Percentiles rank a stretch among this genome's conserved stretches.
Evolutionary conservation across 2,113 vertebrate genomes (phyloP).

Genomic region (Notothenia coriiceps): DNA sequence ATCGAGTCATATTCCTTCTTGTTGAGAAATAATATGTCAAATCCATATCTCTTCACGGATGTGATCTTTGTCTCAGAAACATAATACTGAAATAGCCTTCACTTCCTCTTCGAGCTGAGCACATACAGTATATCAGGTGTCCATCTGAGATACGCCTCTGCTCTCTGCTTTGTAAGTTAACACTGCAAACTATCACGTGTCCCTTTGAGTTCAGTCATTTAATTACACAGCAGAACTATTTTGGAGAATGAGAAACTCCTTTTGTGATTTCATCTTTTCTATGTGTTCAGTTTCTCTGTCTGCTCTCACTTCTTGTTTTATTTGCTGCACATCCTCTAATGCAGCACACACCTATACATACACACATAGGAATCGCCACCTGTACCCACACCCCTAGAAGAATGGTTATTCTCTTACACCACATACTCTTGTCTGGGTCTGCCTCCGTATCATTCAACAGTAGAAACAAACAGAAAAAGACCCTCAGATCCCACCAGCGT

Average conservation of each 20-base stretch:
- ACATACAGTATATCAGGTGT: conserved; percentile 14
- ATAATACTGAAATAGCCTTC: conserved; percentile 15
- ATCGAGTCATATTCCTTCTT: neutral
- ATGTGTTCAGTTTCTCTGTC: neutral
- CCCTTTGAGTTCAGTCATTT: neutral
- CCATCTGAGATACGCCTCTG: conserved; percentile 22
- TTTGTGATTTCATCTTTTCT: too few species aligned
- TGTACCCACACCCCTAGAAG: conserved; percentile 8
- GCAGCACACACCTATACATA: neutral
- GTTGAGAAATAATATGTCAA: conserved; percentile 41
- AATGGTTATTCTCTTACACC: neutral
- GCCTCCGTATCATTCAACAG: neutral
- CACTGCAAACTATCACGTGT: conserved; percentile 1
- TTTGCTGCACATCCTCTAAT: neutral
- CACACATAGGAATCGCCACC: conserved; percentile 1
- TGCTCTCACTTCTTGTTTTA: neutral
- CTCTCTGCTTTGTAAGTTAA: neutral
- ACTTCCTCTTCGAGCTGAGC: conserved; percentile 33
- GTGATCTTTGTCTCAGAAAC: conserved; percentile 24
- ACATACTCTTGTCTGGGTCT: neutral
- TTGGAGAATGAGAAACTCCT: too few species aligned
- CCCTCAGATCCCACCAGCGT: neutral
- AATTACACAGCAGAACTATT: neutral
- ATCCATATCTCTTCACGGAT: conserved; percentile 30
- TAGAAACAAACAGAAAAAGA: conserved; percentile 11